These are phyloP conservation scores for Sinelater perroti DNA, from an alignment of 2,888 invertebrate species.

Conservation along the genomic window DNA sequence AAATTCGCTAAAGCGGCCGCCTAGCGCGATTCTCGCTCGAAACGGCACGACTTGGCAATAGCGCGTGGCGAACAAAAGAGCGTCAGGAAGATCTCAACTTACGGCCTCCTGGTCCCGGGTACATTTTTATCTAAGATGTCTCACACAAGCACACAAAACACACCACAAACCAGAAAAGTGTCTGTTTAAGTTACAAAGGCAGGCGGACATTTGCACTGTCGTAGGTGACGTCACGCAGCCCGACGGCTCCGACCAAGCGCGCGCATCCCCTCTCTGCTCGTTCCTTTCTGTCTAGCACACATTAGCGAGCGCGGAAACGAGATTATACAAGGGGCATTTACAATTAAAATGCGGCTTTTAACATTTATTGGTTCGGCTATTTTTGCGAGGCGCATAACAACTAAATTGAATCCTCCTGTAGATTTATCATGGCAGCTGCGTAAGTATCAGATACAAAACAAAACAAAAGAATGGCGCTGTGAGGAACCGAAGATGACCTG, in stretches of 20 bases:
- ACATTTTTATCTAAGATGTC: slow-evolving; percentile 55
- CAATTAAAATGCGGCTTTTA: slow-evolving; percentile 6
- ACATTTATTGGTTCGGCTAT: slow-evolving; percentile 10
- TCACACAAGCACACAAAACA: slow-evolving; percentile 58
- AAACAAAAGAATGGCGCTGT: background rate
- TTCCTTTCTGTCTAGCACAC: slow-evolving; percentile 9
- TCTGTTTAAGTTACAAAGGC: slow-evolving; percentile 55
- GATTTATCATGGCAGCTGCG: too few relatives aligned
- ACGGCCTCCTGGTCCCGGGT: slow-evolving; percentile 60
- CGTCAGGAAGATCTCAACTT: too few relatives aligned
- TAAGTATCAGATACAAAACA: background rate
- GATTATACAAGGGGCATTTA: background rate
- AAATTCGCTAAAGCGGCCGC: too few relatives aligned
- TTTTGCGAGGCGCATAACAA: slow-evolving; percentile 10
- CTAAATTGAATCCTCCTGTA: too few relatives aligned
- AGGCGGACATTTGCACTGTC: slow-evolving; percentile 61
- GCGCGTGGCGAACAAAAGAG: too few relatives aligned
- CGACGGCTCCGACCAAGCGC: background rate
- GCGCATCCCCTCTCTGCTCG: background rate
- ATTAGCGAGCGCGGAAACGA: background rate
- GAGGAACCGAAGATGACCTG: background rate
- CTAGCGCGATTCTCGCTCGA: too few relatives aligned
- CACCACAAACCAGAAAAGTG: slow-evolving; percentile 57
- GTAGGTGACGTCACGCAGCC: slow-evolving; percentile 54
- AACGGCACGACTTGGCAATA: too few relatives aligned